phyloP scores from a whole-genome alignment of 2,888 invertebrate genomes.

The Lysandra coridon region DNA sequence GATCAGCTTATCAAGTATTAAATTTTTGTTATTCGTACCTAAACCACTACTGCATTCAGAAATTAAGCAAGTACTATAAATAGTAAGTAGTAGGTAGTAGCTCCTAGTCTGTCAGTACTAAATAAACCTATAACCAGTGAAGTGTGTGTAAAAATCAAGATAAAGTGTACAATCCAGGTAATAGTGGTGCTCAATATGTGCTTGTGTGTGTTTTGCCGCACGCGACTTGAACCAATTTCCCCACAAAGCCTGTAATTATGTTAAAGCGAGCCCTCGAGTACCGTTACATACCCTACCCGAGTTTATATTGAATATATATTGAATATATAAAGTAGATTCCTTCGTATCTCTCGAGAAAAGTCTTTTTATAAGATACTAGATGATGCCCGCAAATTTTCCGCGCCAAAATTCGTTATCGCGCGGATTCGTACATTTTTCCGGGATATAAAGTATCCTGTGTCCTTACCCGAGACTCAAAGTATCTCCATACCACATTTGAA shows the following conservation, averaged over 20 bases:
- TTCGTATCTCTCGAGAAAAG: not conserved
- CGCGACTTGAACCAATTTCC: constrained; percentile 35
- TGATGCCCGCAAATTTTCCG: too few species aligned
- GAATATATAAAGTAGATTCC: not conserved
- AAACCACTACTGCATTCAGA: too few species aligned
- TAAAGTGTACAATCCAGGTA: constrained; percentile 3
- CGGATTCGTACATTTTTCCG: too few species aligned
- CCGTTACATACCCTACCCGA: not conserved
- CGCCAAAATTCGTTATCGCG: too few species aligned
- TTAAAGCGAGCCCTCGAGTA: constrained; percentile 33
- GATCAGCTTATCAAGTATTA: too few species aligned
- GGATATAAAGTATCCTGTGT: too few species aligned
- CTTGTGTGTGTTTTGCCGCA: constrained; percentile 29
- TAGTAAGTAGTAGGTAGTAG: too few species aligned
- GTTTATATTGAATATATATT: not conserved
- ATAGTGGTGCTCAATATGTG: not conserved
- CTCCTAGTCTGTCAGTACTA: not conserved
- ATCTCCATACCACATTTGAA: too few species aligned
- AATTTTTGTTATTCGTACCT: too few species aligned
- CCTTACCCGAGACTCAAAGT: too few species aligned
- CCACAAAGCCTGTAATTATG: constrained; percentile 37
- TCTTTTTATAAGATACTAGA: not conserved
- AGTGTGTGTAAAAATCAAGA: constrained; percentile 12
- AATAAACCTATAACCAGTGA: not conserved
- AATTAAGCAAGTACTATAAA: too few species aligned